These are phyloP conservation scores for Intellagama lesueurii DNA, from an alignment of 2,797 vertebrate species.

Conservation along the genomic window DNA sequence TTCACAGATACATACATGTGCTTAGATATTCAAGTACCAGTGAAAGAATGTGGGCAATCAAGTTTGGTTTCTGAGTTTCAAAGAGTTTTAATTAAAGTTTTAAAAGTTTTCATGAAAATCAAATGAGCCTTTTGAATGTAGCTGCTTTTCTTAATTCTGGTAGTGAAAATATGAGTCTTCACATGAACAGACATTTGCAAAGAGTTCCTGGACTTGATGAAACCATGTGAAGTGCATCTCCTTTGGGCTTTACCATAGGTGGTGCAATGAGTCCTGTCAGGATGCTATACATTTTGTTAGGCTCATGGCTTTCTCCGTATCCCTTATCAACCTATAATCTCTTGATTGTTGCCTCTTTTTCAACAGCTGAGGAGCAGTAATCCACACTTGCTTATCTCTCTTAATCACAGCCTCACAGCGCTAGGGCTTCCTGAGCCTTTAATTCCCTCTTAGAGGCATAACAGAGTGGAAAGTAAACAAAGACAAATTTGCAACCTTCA, in stretches of 20 bases:
- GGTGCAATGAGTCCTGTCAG: conserved; percentile 47
- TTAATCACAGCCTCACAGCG: conserved; percentile 82
- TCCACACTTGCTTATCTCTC: conserved; percentile 82
- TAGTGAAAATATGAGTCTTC: background rate
- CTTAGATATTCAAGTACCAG: background rate
- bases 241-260: conserved; percentile 35
- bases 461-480: conserved; percentile 86
- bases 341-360: conserved; percentile 80
- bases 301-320: conserved; percentile 75
- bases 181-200: background rate
- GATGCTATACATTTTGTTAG: conserved; percentile 69
- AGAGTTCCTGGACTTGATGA: background rate
- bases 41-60: background rate
- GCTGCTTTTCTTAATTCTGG: conserved; percentile 6
- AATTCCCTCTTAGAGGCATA: conserved; percentile 83
- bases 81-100: background rate
- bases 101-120: background rate
- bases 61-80: conserved; percentile 16
- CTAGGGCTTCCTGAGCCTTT: conserved; percentile 81
- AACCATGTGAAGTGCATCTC: background rate
- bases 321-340: conserved; percentile 81
- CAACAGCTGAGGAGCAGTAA: conserved; percentile 82
- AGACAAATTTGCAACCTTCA: conserved; percentile 82
- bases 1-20: conserved; percentile 6
- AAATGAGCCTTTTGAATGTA: background rate